Base-by-base conservation (phyloP, 1,140 invertebrate genomes). In the Achroia grisella region DNA sequence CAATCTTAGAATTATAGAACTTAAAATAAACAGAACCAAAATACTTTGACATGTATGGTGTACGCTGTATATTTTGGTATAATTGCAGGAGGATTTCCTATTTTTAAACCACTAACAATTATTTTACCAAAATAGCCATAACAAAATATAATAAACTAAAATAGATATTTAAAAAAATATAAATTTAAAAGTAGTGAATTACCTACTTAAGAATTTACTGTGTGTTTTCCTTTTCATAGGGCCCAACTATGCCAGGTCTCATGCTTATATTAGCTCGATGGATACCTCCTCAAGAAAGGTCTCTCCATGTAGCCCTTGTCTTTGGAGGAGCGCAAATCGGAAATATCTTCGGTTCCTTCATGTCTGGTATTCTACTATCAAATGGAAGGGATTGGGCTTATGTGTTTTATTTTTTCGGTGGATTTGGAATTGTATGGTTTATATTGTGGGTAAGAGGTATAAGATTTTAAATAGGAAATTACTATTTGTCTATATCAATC, bases 401-500 rank as follows among this genome's bases (percentile, higher is more conserved):
- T 1, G 93, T 94, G 0, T 96, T 95, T 74, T 95, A 95, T 76
- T 89, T 95, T 44, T 96, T 96, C 71, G 95, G 95, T 57, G 87
- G 88, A 15, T 73, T 93, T 1, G 92, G 92, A 9, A 72, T 93
- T 10, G 30, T 93, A 0, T 95, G 93, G 93, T 93, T 92, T 52
- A 49, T 90, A 2, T 62, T 92, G 29, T 95, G 92, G 89, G 87
- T 90, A 74, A 87, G 87, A 36, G 14, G 10, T 34, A 14, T 35
- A 35, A 14, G 6, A 33, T 33, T 33, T 5, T 33, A 1, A 3
- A 23, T 23, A 23, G 17, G n/a, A n/a, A n/a, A n/a, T n/a, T n/a
- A n/a, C n/a, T n/a, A n/a, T n/a, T n/a, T n/a, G n/a, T n/a, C n/a
- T n/a, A n/a, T n/a, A n/a, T n/a, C n/a, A n/a, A n/a, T n/a, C n/a